Percentiles rank a stretch among this genome's conserved stretches.
Evolutionary conservation across 2,797 vertebrate genomes (phyloP).

Genomic region (Melanotaenia nigrans): DNA sequence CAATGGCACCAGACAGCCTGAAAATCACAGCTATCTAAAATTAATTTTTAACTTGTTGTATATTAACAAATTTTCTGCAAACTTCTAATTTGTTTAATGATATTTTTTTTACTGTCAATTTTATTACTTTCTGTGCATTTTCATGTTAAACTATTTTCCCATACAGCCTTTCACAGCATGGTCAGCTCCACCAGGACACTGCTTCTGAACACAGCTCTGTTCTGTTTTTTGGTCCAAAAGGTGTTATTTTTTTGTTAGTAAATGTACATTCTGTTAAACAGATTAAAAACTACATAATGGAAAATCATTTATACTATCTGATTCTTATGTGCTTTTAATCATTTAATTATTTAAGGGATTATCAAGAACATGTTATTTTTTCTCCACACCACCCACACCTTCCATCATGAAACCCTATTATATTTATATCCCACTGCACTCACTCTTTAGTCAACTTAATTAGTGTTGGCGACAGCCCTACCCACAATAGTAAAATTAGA

Average conservation of each 20-base stretch:
- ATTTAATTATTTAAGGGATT: not conserved
- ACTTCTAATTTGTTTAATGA: too few species aligned
- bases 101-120: too few species aligned
- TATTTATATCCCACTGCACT: constrained; percentile 3
- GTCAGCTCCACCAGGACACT: too few species aligned
- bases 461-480: constrained; percentile 4
- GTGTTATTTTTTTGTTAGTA: not conserved
- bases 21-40: not conserved
- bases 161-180: too few species aligned
- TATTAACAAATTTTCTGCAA: too few species aligned
- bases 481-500: constrained; percentile 1
- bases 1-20: too few species aligned
- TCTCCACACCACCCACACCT: not conserved
- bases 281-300: not conserved
- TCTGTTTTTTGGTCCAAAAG: not conserved
- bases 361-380: not conserved
- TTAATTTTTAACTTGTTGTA: too few species aligned
- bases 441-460: constrained; percentile 10
- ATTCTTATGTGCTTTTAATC: not conserved
- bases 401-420: not conserved
- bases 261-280: not conserved
- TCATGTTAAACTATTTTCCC: not conserved
- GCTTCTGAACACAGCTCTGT: too few species aligned
- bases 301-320: not conserved
- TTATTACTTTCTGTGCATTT: too few species aligned